Evolutionary conservation across 2,888 invertebrate species (phyloP), one percentile per base, ranked within the genome.

Genomic region (Aphidoletes aphidimyza): DNA sequence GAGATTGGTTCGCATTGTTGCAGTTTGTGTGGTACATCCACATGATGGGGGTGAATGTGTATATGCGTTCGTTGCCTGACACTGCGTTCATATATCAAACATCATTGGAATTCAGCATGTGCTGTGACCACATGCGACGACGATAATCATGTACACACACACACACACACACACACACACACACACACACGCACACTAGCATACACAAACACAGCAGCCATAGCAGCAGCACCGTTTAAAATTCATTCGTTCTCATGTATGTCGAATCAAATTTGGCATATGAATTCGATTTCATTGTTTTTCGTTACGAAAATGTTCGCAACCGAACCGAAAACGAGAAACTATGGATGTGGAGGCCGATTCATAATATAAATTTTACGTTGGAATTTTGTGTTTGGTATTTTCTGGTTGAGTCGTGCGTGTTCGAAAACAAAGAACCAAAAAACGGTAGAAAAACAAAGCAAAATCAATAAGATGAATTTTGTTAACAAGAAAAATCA

Each of bases 381-480:
- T 37, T 37, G 81, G 81, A 81, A 37, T 81, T 59, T 81, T n/a
- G 69, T 69, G 9, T 36, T 81, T 81, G 37, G 37, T 81, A 81
- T 37, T 81, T 36, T 36, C n/a, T 36, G 37, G 36, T 81, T 37
- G 22, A 6, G 78, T 19, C 30, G 81, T 81, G 81, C 81, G 81
- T 81, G 81, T n/a, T 37, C 37, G 19, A 14, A 17, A 36, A 36
- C 34, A 78, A 36, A 36, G 78, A 78, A 36, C 34, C 2, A 54
- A 54, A 54, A 30, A 30, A 54, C n/a, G 2, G 22, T 22, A 22
- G 22, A 69, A 69, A 69, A 69, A 69, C 69, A 69, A 69, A 81
- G 37, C 81, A n/a, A 81, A 81, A 81, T 81, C 81, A 81, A 81
- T 81, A 81, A 81, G 37, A 81, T 37, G 81, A 81, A 81, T 81